phyloP scores from a whole-genome alignment of 2,113 vertebrate genomes.

The Corydoras sp. region DNA sequence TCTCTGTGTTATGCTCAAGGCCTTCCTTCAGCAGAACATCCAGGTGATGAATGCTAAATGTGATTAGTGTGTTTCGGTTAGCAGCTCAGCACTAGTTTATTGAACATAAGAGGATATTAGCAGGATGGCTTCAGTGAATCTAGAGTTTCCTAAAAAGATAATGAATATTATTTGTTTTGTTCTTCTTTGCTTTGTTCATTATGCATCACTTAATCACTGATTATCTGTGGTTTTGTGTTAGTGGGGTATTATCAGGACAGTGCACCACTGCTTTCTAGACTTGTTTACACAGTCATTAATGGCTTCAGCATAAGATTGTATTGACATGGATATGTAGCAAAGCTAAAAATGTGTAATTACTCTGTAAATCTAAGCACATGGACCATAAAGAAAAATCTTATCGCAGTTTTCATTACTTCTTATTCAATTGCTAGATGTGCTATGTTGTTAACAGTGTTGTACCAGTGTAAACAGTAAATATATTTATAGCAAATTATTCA shows the following conservation, averaged over 20 bases:
- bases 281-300: constrained; percentile 15
- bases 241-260: constrained; percentile 8
- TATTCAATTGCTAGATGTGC: no score
- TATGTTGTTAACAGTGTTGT: no score
- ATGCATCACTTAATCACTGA: constrained; percentile 22
- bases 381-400: no score
- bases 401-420: no score
- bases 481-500: no score
- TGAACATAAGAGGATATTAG: constrained; percentile 25
- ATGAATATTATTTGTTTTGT: constrained; percentile 11
- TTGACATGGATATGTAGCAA: no score
- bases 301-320: no score
- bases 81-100: constrained; percentile 2
- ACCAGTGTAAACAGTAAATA: no score
- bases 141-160: constrained; percentile 14
- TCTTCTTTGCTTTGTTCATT: not conserved
- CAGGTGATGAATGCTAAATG: not conserved
- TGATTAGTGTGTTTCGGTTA: constrained; percentile 4
- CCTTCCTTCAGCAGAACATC: not conserved
- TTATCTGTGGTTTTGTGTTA: constrained; percentile 23
- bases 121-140: constrained; percentile 23
- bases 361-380: no score
- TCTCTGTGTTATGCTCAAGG: not conserved
- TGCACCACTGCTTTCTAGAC: constrained; percentile 8
- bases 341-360: no score